Percentiles rank a stretch among this genome's conserved stretches.
phyloP scores from a whole-genome alignment of 2,113 vertebrate genomes.

The Hemibagrus wyckioides region DNA sequence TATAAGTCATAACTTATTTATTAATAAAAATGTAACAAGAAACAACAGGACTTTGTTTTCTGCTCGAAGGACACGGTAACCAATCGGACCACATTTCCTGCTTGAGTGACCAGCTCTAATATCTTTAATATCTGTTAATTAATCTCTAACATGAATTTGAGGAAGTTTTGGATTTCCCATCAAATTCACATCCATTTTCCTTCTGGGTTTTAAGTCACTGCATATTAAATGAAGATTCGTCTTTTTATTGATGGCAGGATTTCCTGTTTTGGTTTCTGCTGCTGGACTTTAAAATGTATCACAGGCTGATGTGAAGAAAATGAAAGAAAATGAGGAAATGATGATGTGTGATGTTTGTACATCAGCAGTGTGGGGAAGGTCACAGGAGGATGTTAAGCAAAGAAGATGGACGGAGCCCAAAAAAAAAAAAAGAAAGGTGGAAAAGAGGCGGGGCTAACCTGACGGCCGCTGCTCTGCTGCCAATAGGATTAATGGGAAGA shows the following conservation, averaged over 20 bases:
- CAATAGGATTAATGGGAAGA: constrained; percentile 89
- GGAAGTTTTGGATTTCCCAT: background rate
- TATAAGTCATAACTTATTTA: background rate
- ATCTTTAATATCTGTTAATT: background rate
- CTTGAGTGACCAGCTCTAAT: background rate
- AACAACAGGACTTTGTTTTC: background rate
- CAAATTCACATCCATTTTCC: background rate
- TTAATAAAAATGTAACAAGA: background rate
- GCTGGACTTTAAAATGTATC: too few species aligned
- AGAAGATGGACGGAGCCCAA: background rate
- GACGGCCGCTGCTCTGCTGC: constrained; percentile 86
- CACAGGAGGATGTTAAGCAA: background rate
- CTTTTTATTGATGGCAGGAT: background rate
- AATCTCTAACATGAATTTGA: background rate
- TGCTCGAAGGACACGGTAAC: background rate
- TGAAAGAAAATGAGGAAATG: background rate
- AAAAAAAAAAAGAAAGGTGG: background rate
- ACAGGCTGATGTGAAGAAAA: background rate
- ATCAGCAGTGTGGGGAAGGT: background rate
- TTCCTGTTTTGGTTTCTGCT: background rate
- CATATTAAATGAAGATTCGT: background rate
- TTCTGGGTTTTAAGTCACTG: background rate
- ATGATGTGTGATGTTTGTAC: background rate
- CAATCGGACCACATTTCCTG: too few species aligned
- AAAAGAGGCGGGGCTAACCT: constrained; percentile 77